These are phyloP conservation scores for Lates japonicus DNA, from an alignment of 2,797 vertebrate genomes.

Conservation along the genomic window DNA sequence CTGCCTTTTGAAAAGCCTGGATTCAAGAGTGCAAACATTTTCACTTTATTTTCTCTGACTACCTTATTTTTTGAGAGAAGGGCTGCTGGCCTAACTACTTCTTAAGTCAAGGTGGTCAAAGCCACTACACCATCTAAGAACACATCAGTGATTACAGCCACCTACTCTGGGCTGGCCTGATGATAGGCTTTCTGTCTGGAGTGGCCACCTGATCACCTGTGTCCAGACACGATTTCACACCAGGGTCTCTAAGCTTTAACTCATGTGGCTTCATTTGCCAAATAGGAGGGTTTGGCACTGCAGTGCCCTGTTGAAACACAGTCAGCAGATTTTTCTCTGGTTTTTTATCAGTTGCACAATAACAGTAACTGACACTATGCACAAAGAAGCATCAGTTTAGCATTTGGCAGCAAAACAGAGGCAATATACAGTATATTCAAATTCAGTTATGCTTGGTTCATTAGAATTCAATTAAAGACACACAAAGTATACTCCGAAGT, in stretches of 20 bases:
- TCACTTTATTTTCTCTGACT: not conserved
- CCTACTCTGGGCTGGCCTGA: not conserved
- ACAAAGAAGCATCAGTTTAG: not conserved
- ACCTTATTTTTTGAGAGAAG: not conserved
- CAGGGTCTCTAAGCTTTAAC: not conserved
- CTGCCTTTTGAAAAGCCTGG: not conserved
- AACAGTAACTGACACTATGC: not conserved
- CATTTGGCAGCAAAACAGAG: not conserved
- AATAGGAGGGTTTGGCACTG: not conserved
- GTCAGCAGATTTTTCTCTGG: not conserved
- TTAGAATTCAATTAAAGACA: not conserved
- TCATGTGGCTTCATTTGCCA: not conserved
- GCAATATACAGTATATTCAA: not conserved
- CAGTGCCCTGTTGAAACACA: not conserved
- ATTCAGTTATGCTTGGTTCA: not conserved
- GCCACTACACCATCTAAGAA: not conserved
- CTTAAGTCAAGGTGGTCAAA: not conserved
- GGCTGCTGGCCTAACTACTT: not conserved
- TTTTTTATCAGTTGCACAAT: not conserved
- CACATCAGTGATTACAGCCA: slow-evolving; percentile 8
- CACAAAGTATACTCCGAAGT: not conserved
- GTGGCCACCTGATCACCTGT: not conserved
- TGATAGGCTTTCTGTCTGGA: not conserved
- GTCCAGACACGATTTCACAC: not conserved
- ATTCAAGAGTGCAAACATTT: not conserved